Evolutionary conservation across 1,140 invertebrate species (phyloP), one percentile per base, ranked within the genome.

Genomic region (Gonatopus flavifemur): DNA sequence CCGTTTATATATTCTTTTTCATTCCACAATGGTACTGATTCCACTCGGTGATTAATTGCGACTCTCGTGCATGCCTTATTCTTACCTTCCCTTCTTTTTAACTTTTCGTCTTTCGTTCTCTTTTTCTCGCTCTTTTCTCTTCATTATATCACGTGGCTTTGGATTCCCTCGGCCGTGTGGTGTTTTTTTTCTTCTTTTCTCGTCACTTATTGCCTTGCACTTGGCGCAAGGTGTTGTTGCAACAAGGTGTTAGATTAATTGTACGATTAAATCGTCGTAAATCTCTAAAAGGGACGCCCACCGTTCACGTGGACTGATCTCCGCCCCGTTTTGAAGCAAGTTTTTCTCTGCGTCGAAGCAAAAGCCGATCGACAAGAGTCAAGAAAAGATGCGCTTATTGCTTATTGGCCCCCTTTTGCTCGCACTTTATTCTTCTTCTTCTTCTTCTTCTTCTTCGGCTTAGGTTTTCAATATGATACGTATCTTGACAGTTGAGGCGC

Each of bases 211-310:
- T 45, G 37, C 31, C 44, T 35, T 49, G 25, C 45, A 38, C 46
- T 19, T 35, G 42, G 53, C 55, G 57, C 58, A 64, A 74, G 68
- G 65, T 70, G 69, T 72, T 75, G 69, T 72, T 75, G 67, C 67
- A 74, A 72, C 69, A 74, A 75, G 71, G 71, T 74, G 70, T 76
- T 76, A 76, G 73, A 76, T 76, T 76, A 76, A 76, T 76, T 76
- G 72, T 72, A 57, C 68, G 73, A 76, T 76, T 74, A 76, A 72
- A 73, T 67, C 58, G 59, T 74, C 70, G 70, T 76, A 74, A 76
- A 76, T 76, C 69, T 72, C 57, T 60, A 50, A 54, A 56, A 59
- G 59, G 57, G 66, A 70, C 71, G 73, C 67, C 70, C 70, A 65
- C 69, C 55, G n/a, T n/a, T n/a, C n/a, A n/a, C n/a, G n/a, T n/a